A percentile compares a stretch with the other conserved stretches of the same genome.
These are phyloP conservation scores for Alexandromys fortis DNA, from an alignment of 2,113 vertebrate species.

Conservation along the genomic window DNA sequence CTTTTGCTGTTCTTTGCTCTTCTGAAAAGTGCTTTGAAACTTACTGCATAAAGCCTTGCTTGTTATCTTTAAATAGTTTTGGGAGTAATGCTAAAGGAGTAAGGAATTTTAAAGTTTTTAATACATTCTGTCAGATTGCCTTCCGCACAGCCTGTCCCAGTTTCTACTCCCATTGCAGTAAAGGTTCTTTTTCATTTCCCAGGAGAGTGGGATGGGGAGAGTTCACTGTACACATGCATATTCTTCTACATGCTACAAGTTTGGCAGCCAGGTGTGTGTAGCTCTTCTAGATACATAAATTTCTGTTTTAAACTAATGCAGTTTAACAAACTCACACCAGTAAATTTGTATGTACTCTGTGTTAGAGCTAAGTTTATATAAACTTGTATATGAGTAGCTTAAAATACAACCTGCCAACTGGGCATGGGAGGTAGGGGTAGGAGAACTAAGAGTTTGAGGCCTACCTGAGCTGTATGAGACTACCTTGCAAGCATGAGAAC, in stretches of 20 bases:
- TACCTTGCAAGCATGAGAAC: neutral
- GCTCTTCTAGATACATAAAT: neutral
- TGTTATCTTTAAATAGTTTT: slow-evolving; percentile 5
- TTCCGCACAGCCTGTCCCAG: neutral
- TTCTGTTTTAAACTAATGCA: neutral
- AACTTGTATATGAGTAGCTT: neutral
- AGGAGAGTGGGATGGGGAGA: neutral
- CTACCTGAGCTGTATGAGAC: too few species aligned
- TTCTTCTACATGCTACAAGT: neutral
- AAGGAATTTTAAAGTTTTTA: neutral
- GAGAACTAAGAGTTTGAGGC: neutral
- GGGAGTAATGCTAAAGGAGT: neutral
- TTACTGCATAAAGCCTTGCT: neutral
- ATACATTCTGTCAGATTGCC: neutral
- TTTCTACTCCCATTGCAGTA: neutral
- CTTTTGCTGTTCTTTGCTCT: neutral
- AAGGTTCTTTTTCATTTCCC: neutral
- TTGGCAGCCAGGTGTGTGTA: neutral
- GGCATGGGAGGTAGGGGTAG: neutral
- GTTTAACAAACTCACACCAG: neutral
- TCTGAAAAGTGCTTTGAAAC: neutral
- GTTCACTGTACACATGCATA: neutral
- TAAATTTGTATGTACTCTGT: neutral
- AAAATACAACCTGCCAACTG: neutral
- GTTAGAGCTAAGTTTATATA: neutral